Evolutionary conservation across 2,797 vertebrate species (phyloP), one percentile per base, ranked within the genome.

Genomic region (Sitta carolinensis): DNA sequence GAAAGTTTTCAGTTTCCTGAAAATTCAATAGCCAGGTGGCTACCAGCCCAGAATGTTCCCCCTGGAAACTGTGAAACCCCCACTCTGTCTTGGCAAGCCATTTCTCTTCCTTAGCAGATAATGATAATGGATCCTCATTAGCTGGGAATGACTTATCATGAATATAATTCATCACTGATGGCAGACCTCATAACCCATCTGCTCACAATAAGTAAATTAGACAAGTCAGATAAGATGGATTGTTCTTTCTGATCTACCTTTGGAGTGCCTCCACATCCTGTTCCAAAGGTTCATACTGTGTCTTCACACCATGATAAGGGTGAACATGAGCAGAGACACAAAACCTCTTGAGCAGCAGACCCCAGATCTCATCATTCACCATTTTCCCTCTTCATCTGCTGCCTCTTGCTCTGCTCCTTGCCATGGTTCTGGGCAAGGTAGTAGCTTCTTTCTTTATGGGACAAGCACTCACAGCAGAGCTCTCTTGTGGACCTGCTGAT

Each of bases 151-250:
- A 97, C 95, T 97, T 97, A 95, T 91, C 95, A 95, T 91, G 96
- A 95, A 90, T 69, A 92, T 94, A 96, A 97, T 95, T 96, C 92
- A 97, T 96, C 89, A 91, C 67, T 68, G 81, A 93, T 91, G 95
- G 95, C 93, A 96, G 96, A 81, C 93, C 97, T 97, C 94, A 94
- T 97, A 96, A 97, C 92, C 97, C 91, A 69, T 90, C 92, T 95
- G 90, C 94, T 94, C 84, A 69, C 81, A 95, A 95, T 75, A 59
- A 95, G 96, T 91, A 94, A 95, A 86, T 97, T 95, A 90, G 63
- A 42, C 69, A 80, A 92, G 93, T 89, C 96, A 94, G 69, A 76
- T 6, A 75, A 97, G 94, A 97, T 94, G 87, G 94, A 96, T 97
- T 75, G 83, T 79, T 90, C 67, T 76, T 94, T 87, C 79, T 91